Conservation (phyloP, 2,113 vertebrate species). For the Sebastes schlegelii region DNA sequence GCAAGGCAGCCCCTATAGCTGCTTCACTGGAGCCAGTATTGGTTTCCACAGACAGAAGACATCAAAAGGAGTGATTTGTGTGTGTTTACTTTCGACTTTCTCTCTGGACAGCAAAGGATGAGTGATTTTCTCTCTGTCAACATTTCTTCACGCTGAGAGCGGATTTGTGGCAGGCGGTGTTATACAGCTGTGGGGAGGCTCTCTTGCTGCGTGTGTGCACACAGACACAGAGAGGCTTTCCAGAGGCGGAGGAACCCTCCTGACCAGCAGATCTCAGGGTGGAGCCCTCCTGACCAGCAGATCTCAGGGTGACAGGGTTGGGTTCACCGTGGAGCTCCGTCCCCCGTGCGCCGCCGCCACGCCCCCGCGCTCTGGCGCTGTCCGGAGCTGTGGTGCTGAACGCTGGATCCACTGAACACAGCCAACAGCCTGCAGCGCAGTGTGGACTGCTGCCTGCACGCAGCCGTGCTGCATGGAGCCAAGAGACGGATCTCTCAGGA, state of each 20-base stretch:
- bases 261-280: slow-evolving; percentile 63
- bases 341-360: slow-evolving; percentile 76
- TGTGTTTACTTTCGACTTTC: slow-evolving; percentile 22
- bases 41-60: not conserved
- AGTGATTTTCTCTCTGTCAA: slow-evolving; percentile 31
- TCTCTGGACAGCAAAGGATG: slow-evolving; percentile 16
- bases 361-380: slow-evolving; percentile 82
- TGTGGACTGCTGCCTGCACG: slow-evolving; percentile 57
- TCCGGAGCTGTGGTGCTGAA: slow-evolving; percentile 81
- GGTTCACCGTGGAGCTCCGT: slow-evolving; percentile 74
- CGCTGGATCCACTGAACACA: slow-evolving; percentile 58
- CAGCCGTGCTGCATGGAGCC: slow-evolving; percentile 63
- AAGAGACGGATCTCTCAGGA: slow-evolving; percentile 39
- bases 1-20: slow-evolving; percentile 10
- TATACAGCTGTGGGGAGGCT: not conserved
- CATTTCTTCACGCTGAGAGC: slow-evolving; percentile 36
- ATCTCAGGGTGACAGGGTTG: slow-evolving; percentile 52
- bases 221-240: slow-evolving; percentile 18
- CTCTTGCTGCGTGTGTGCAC: slow-evolving; percentile 1
- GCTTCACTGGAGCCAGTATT: slow-evolving; percentile 12
- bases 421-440: slow-evolving; percentile 68
- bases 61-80: not conserved
- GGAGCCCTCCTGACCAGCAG: slow-evolving; percentile 48
- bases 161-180: slow-evolving; percentile 31
- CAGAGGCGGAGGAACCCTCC: slow-evolving; percentile 38